Evolutionary conservation across 1,140 invertebrate genomes (phyloP).

Genomic region (Bombus difficillimus): DNA sequence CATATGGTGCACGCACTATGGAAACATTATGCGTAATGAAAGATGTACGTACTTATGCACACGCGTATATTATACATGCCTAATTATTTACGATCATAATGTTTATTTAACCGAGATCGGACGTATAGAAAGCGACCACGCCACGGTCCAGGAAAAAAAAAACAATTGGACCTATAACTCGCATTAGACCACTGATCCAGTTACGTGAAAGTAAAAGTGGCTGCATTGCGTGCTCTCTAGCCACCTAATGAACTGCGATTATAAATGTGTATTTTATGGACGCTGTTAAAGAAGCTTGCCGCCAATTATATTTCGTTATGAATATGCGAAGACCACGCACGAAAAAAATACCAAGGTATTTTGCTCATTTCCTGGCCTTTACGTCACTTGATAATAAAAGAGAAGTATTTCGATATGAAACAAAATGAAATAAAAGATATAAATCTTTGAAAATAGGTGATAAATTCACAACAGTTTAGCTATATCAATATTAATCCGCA

Average conservation of each 20-base stretch:
- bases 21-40: neutral
- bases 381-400: neutral
- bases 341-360: neutral
- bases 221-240: slow-evolving; percentile 21
- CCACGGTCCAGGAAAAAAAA: neutral
- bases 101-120: slow-evolving; percentile 9
- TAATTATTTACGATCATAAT: slow-evolving; percentile 26
- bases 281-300: neutral
- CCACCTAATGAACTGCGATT: slow-evolving; percentile 8
- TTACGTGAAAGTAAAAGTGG: slow-evolving; percentile 60
- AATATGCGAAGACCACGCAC: neutral
- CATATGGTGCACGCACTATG: neutral
- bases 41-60: neutral
- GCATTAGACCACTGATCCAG: slow-evolving; percentile 42
- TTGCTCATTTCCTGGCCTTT: too few species aligned
- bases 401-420: neutral
- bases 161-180: slow-evolving; percentile 55
- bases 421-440: neutral
- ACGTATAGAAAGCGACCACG: slow-evolving; percentile 18
- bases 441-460: neutral
- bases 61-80: neutral
- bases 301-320: neutral
- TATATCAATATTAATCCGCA: too few species aligned
- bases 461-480: neutral
- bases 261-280: neutral